Base-by-base conservation (phyloP, 2,113 vertebrate genomes). In the Atractosteus spatula region DNA sequence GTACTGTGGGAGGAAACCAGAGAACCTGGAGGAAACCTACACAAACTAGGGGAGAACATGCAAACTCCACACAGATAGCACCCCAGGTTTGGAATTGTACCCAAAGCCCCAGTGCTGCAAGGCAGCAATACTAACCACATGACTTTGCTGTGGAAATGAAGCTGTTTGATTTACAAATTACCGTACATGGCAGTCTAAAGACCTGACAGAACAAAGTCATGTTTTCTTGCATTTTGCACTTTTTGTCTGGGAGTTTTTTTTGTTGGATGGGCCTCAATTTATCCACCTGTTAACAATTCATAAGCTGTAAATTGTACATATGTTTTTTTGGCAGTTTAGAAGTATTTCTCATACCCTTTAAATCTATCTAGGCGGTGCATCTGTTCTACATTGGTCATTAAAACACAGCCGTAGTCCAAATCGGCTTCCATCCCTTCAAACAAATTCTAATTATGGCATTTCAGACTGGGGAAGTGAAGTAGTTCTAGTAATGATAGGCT, bases 361-460 rank as follows among this genome's bases (percentile, higher is more conserved):
- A 14, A n/a, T 59, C 7, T 12, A 59, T 59, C 3, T n/a, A 59
- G 56, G 4, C 3, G 11, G 13, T 12, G 11, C 56, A 59, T n/a
- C 56, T 59, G n/a, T 59, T 59, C 56, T 59, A 59, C 7, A 59
- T n/a, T 59, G 11, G n/a, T 14, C n/a, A 14, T 59, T 59, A 59
- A 12, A 4, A 59, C 3, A 59, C 56, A 59, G 47, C 47, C 47
- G 10, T 10, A 51, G 47, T 13, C 11, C 56, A 59, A 59, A 12
- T 59, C n/a, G 56, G 11, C n/a, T 59, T 59, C 11, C 56, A 59
- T 12, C 11, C 7, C 56, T 59, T 12, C 56, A 59, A 51, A 51
- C 47, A 51, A 51, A 51, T 51, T 17, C 62, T 64, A 64, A 64
- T 64, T 64, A 64, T 41, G 17, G 62, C 13, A 41, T 64, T 64